Conservation (phyloP, 2,888 invertebrate genomes). For the Copidosoma aretas region DNA sequence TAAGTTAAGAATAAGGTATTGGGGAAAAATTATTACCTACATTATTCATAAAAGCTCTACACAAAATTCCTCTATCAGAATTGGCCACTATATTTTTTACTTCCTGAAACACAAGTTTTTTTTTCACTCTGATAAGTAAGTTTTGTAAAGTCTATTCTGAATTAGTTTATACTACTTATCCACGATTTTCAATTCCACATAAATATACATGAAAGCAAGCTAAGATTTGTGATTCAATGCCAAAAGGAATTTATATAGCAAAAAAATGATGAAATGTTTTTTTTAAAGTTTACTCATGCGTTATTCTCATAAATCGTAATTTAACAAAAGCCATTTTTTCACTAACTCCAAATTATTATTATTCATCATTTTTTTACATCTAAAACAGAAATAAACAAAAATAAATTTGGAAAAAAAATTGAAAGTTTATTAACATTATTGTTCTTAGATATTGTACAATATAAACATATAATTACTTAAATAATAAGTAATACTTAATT, state of each 20-base stretch:
- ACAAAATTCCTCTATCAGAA: slow-evolving; percentile 54
- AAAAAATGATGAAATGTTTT: slow-evolving; percentile 29
- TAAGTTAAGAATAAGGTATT: slow-evolving; percentile 38
- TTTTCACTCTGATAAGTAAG: slow-evolving; percentile 24
- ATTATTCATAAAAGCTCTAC: slow-evolving; percentile 55
- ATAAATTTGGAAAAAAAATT: slow-evolving; percentile 36
- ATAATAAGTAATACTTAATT: slow-evolving; percentile 20
- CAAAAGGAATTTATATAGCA: slow-evolving; percentile 7
- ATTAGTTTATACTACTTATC: slow-evolving; percentile 9
- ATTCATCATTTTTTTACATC: slow-evolving; percentile 32
- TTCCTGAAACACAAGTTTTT: slow-evolving; percentile 60
- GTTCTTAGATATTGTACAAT: slow-evolving; percentile 31
- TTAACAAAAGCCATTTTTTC: background rate
- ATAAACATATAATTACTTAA: slow-evolving; percentile 24
- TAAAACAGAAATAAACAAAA: slow-evolving; percentile 35
- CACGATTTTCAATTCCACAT: slow-evolving; percentile 38
- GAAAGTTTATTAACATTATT: slow-evolving; percentile 38
- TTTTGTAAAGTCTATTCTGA: slow-evolving; percentile 10
- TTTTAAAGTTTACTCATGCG: too few relatives aligned
- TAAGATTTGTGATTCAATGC: background rate
- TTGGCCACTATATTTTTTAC: slow-evolving; percentile 58
- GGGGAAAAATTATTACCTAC: slow-evolving; percentile 55
- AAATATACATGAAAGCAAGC: slow-evolving; percentile 21
- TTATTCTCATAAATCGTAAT: background rate
- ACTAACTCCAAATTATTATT: background rate